Percentiles rank a stretch among this genome's conserved stretches.
These are phyloP conservation scores for Cryptophagus acutangulus DNA, from an alignment of 2,888 invertebrate species.

Conservation along the genomic window DNA sequence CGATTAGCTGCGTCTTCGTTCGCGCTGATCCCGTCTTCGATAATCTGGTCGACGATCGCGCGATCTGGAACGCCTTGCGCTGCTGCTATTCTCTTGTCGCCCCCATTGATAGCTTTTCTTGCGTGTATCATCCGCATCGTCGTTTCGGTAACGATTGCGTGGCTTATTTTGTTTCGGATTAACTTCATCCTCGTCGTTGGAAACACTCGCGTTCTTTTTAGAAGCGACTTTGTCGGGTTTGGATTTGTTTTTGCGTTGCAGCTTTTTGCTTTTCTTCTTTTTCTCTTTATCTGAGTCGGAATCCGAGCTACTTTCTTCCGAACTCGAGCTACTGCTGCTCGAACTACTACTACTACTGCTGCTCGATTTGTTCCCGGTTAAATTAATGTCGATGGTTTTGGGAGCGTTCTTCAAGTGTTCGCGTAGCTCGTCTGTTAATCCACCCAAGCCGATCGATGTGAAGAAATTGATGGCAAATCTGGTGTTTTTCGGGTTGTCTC, in stretches of 20 bases:
- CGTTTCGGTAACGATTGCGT: no score
- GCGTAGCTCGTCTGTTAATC: slow-evolving; percentile 69
- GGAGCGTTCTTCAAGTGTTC: slow-evolving; percentile 38
- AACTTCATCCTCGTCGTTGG: slow-evolving; percentile 5
- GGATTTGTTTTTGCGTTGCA: slow-evolving; percentile 16
- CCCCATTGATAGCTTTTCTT: no score
- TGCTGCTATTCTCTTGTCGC: slow-evolving; percentile 16
- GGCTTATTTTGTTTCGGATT: slow-evolving; percentile 3
- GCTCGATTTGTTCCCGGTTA: slow-evolving; percentile 33
- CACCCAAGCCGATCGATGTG: slow-evolving; percentile 94
- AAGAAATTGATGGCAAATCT: slow-evolving; percentile 98
- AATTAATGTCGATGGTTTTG: slow-evolving; percentile 23
- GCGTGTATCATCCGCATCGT: no score
- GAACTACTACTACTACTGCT: slow-evolving; percentile 27
- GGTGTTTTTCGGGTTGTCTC: slow-evolving; percentile 93
- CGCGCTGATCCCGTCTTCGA: no score
- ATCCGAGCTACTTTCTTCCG: slow-evolving; percentile 15
- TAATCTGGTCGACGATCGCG: no score
- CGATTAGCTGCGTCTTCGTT: no score
- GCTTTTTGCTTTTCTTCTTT: slow-evolving; percentile 20
- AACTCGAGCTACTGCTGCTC: slow-evolving; percentile 12
- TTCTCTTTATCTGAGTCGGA: slow-evolving; percentile 33
- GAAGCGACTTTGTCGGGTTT: slow-evolving; percentile 15
- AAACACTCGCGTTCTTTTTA: slow-evolving; percentile 6
- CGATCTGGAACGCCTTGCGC: slow-evolving; percentile 16